Evolutionary conservation across 2,113 vertebrate genomes (phyloP).

Genomic region (Spermophilus dauricus): DNA sequence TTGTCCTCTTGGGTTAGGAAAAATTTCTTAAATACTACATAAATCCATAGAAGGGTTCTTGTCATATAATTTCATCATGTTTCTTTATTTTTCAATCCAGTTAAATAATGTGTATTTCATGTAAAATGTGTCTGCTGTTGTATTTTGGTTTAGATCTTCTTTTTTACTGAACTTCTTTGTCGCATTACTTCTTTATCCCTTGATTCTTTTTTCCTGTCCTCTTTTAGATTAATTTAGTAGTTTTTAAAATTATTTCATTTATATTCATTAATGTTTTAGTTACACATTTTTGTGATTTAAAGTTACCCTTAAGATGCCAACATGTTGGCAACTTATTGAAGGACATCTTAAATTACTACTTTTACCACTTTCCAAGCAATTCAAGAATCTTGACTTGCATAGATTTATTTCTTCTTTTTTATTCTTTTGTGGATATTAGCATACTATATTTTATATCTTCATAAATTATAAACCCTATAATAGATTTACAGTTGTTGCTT

Average conservation of each 20-base stretch:
- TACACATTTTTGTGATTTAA: background rate
- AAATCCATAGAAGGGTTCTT: background rate
- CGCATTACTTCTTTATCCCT: background rate
- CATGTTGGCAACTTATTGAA: background rate
- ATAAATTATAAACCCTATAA: background rate
- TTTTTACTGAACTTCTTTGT: background rate
- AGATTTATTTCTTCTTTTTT: background rate
- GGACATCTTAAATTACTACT: background rate
- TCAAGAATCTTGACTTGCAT: background rate
- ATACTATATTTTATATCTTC: background rate
- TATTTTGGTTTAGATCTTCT: background rate
- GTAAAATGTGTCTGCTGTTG: background rate
- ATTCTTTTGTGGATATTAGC: background rate
- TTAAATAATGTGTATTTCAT: background rate
- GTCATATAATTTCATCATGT: background rate
- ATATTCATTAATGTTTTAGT: slow-evolving; percentile 7
- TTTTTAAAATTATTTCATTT: background rate
- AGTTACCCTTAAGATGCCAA: background rate
- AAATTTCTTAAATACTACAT: background rate
- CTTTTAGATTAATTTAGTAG: background rate
- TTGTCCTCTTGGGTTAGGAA: background rate
- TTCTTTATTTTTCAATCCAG: background rate
- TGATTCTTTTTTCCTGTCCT: background rate
- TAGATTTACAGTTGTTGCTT: background rate
- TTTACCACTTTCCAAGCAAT: slow-evolving; percentile 7